These are phyloP conservation scores for Ptychodera flava DNA, from an alignment of 35 echinoderm and acorn worm genomes.

Conservation along the genomic window DNA sequence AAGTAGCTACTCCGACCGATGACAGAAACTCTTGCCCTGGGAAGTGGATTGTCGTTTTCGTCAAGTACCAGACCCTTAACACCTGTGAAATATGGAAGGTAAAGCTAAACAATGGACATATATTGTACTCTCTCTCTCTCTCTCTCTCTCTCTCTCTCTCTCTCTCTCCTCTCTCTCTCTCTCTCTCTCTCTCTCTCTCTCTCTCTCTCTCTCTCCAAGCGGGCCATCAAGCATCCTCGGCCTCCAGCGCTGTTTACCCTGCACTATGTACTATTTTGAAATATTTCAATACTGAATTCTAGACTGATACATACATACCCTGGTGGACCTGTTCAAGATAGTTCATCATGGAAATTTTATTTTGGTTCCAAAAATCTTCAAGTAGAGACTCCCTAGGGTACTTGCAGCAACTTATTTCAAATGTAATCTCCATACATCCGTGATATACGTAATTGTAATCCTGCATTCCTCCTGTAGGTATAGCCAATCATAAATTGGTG, in stretches of 20 bases:
- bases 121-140: slow-evolving; percentile 16
- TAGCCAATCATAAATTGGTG: slow-evolving; percentile 66
- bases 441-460: too few relatives aligned
- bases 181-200: background rate
- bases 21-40: slow-evolving; percentile 23
- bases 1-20: slow-evolving; percentile 19
- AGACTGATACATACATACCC: slow-evolving; percentile 28
- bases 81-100: slow-evolving; percentile 37
- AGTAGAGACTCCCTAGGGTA: slow-evolving; percentile 32
- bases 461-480: too few relatives aligned
- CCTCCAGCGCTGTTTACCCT: too few relatives aligned
- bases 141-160: slow-evolving; percentile 39
- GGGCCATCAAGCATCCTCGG: too few relatives aligned
- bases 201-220: too few relatives aligned
- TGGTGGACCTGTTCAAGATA: slow-evolving; percentile 69
- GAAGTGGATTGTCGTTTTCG: too few relatives aligned
- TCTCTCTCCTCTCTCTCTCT: too few relatives aligned
- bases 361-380: slow-evolving; percentile 54
- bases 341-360: slow-evolving; percentile 38
- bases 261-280: too few relatives aligned
- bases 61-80: too few relatives aligned
- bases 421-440: slow-evolving; percentile 67
- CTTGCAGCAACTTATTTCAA: slow-evolving; percentile 82
- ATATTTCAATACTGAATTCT: too few relatives aligned
- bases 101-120: slow-evolving; percentile 8